Evolutionary conservation across 2,113 vertebrate species (phyloP).

Genomic region (Genyomyrus donnyi): DNA sequence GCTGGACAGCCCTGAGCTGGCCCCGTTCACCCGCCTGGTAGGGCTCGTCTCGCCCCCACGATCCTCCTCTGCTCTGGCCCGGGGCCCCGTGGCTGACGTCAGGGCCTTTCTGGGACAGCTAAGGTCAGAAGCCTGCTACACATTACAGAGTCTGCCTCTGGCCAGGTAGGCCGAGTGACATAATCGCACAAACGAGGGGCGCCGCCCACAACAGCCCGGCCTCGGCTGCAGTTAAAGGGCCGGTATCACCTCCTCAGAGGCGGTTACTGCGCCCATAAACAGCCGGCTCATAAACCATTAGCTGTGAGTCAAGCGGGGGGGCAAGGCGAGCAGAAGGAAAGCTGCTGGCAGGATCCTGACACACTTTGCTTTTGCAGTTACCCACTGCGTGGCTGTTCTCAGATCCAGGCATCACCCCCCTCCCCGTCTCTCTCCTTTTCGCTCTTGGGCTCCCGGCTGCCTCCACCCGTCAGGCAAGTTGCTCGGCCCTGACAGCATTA

Average conservation of each 20-base stretch:
- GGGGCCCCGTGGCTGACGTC: neutral
- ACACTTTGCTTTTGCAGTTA: neutral
- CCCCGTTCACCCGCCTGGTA: neutral
- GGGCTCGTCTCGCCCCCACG: neutral
- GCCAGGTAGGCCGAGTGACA: constrained; percentile 11
- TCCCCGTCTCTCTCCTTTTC: neutral
- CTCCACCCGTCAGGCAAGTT: neutral
- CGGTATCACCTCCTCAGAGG: neutral
- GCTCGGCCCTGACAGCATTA: neutral
- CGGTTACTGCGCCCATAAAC: neutral
- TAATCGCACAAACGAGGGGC: neutral
- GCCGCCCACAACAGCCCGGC: neutral
- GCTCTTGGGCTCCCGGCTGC: neutral
- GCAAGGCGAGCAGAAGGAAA: neutral
- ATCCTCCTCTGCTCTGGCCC: neutral
- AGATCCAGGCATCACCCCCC: neutral
- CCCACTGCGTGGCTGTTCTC: neutral
- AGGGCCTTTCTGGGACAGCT: neutral
- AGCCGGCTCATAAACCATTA: neutral
- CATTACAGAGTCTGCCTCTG: constrained; percentile 12
- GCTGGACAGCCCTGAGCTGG: neutral
- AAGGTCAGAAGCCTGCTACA: neutral
- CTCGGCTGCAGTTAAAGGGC: neutral
- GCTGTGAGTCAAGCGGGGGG: neutral
- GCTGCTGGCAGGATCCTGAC: neutral